Evolutionary conservation across 1,140 invertebrate genomes (phyloP), one percentile per base, ranked within the genome.

Genomic region (Drosophila nigromelanica): DNA sequence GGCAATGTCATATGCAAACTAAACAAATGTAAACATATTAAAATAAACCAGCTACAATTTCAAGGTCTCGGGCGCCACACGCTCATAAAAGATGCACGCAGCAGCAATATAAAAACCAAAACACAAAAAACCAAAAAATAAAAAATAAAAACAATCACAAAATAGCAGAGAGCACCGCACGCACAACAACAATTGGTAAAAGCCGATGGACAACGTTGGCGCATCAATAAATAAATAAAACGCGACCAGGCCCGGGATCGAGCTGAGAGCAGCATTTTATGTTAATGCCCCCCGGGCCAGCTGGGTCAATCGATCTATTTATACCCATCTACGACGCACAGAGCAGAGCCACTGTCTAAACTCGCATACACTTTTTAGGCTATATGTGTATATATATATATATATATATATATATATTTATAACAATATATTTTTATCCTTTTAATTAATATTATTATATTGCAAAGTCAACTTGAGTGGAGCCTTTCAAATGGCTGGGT

Each of bases 1-100:
- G 79, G 85, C 85, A 89, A 90, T 89, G 85, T 76, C 85, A 90
- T 86, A 90, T 90, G 85, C 81, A 90, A 89, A 90, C 85, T 78
- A 86, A 69, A 76, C 73, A 86, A 90, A 89, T 90, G 85, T 90
- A 89, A 90, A 78, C 85, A 89, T 71, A 73, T 90, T 81, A 86
- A 90, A 90, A 76, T 76, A 90, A 89, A 76, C 86, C 68, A 89
- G 81, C 78, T 71, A 75, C 80, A 86, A 72, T 86, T 89, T 89
- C 86, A 89, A 89, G 85, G 85, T 89, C 85, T 86, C 76, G 80
- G 80, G 67, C 85, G 62, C 79, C 83, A 89, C 83, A 89, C 76
- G 76, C 79, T 82, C 83, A 86, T 86, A 81, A 86, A 86, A 86
- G 67, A 86, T 86, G 82, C 82, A 86, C 75, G 83, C 82, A 79